These are phyloP conservation scores for Erythrocercus mccallii DNA, from an alignment of 2,113 vertebrate species.

Conservation along the genomic window DNA sequence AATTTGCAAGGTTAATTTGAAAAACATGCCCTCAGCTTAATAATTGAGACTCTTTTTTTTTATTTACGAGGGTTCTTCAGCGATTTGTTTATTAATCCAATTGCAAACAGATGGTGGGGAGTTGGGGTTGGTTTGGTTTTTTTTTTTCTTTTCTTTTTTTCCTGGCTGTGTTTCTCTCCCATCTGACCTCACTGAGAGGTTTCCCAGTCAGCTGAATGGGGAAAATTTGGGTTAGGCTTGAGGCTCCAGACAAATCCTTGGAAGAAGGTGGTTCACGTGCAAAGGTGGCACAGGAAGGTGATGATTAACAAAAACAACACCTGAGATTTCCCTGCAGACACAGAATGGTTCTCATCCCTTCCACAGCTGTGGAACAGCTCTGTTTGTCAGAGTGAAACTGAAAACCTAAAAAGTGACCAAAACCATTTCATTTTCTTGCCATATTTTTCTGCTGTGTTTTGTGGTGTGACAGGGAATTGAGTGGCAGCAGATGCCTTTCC, in stretches of 20 bases:
- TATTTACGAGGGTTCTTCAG: neutral
- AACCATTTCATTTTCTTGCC: neutral
- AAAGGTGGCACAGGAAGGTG: neutral
- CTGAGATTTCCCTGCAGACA: neutral
- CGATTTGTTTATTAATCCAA: neutral
- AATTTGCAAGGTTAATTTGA: slow-evolving; percentile 33
- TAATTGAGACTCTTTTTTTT: neutral
- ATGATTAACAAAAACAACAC: neutral
- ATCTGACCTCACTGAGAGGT: neutral
- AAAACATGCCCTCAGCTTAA: neutral
- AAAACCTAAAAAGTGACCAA: neutral
- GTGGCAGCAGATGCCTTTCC: neutral
- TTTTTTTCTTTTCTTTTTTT: neutral
- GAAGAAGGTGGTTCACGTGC: neutral
- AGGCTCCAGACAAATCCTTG: neutral
- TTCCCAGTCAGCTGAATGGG: neutral
- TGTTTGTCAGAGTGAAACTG: neutral
- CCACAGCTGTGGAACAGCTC: neutral
- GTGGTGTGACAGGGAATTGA: neutral
- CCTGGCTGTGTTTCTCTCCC: neutral
- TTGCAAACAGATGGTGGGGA: neutral
- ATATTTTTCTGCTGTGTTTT: neutral
- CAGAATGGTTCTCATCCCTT: neutral
- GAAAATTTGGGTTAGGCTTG: neutral
- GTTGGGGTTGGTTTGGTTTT: neutral